Evolutionary conservation across 2,113 vertebrate genomes (phyloP).

Genomic region (Abramis brama): DNA sequence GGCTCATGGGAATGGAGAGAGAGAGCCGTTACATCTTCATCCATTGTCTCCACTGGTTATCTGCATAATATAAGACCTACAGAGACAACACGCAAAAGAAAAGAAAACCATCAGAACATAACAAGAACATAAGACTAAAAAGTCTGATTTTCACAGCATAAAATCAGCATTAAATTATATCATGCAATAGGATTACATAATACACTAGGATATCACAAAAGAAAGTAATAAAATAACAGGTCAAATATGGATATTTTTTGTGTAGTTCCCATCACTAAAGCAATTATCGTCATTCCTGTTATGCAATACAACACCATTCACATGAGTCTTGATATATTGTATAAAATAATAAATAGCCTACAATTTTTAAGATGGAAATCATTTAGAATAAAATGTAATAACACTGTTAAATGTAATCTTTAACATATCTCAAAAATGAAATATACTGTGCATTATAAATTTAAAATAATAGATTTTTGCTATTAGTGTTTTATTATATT

Average conservation of each 20-base stretch:
- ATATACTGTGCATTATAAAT: too few relatives aligned
- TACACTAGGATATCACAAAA: not conserved
- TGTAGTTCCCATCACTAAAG: not conserved
- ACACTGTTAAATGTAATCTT: not conserved
- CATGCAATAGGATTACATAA: not conserved
- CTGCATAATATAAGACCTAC: slow-evolving; percentile 68
- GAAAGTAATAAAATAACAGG: not conserved
- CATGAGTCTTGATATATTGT: not conserved
- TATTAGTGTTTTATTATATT: not conserved
- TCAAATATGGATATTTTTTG: not conserved
- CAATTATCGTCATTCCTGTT: not conserved
- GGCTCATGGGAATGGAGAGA: slow-evolving; percentile 91
- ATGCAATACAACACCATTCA: not conserved
- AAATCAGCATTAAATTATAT: not conserved
- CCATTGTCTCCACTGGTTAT: slow-evolving; percentile 98
- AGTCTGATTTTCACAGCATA: not conserved
- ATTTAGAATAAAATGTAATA: not conserved
- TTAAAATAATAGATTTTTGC: too few relatives aligned
- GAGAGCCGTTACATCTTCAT: slow-evolving; percentile 96
- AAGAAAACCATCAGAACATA: not conserved
- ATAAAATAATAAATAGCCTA: not conserved
- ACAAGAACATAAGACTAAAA: not conserved
- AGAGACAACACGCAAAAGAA: not conserved
- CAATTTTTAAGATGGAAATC: not conserved
- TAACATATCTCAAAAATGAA: not conserved